Conservation (phyloP, 2,797 vertebrate species). For the Cichlasoma orientale region DNA sequence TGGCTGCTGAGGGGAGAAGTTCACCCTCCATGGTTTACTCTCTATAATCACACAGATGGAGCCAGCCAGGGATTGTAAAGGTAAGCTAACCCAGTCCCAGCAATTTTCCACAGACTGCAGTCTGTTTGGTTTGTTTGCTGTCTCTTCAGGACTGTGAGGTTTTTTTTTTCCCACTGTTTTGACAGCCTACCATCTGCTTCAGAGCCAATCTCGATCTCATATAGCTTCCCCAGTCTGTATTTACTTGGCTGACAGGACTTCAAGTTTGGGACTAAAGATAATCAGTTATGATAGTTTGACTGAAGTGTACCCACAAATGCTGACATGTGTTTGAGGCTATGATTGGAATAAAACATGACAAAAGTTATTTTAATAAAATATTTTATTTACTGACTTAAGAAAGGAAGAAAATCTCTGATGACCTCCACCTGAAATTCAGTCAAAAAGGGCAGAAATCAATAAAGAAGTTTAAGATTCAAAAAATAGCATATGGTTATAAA, state of each 20-base stretch:
- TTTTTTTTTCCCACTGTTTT: constrained; percentile 38
- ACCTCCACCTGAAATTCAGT: constrained; percentile 71
- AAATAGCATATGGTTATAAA: constrained; percentile 23
- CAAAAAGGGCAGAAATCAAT: constrained; percentile 54
- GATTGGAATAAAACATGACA: constrained; percentile 16
- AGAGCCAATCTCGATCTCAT: constrained; percentile 57
- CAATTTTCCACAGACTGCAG: constrained; percentile 63
- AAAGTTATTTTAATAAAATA: constrained; percentile 46
- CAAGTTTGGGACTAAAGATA: constrained; percentile 43
- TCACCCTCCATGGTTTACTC: constrained; percentile 45
- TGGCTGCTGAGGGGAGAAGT: constrained; percentile 26
- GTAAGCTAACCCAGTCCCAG: constrained; percentile 52
- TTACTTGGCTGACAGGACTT: constrained; percentile 61
- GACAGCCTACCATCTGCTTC: constrained; percentile 78
- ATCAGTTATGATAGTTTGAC: constrained; percentile 38
- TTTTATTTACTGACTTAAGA: constrained; percentile 52
- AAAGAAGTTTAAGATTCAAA: constrained; percentile 23
- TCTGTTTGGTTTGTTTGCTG: constrained; percentile 59
- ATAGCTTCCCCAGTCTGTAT: constrained; percentile 62
- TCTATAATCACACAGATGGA: constrained; percentile 52
- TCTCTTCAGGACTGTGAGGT: constrained; percentile 49
- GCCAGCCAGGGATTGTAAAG: constrained; percentile 55
- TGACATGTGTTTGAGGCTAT: constrained; percentile 5
- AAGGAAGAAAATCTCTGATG: constrained; percentile 49
- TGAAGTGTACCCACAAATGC: constrained; percentile 10